Evolutionary conservation across 2,888 invertebrate species (phyloP), one percentile per base, ranked within the genome.

Genomic region (Teleogryllus oceanicus): DNA sequence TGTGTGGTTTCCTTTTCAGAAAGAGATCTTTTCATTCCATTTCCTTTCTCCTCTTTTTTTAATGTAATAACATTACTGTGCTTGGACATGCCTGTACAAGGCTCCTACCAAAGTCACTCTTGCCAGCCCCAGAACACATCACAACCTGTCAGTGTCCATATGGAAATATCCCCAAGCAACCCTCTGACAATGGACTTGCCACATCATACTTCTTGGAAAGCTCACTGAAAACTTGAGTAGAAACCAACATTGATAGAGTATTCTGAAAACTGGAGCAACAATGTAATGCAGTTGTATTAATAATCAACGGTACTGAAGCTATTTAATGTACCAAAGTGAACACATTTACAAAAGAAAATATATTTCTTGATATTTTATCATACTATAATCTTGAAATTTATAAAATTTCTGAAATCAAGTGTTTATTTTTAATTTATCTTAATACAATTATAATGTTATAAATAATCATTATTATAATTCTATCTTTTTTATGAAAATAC

Each of bases 31-130:
- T 37, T 37, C 37, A 37, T 37, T 37, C 37, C 37, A 37, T 37
- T 37, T 37, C 37, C 8, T 37, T 37, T 8, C 37, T 37, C 37
- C 37, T 24, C 0, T 24, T 37, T 37, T 37, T 37, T 62, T 62
- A 13, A 62, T 62, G 13, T 62, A 62, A n/a, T 62, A n/a, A 37
- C 37, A 62, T 62, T 62, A 62, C 62, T 62, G n/a, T n/a, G 62
- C 62, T 62, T 62, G 62, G 62, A 62, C 62, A 62, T 62, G 62
- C 62, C 62, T 62, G 62, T n/a, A 62, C 62, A 62, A 62, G 62
- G 62, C 62, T 62, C 62, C 62, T 62, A 62, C 62, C 62, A 62
- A 62, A 62, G n/a, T 62, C 62, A 62, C 62, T 62, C 62, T 62
- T 12, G 62, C 62, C 62, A 62, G 62, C 62, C 62, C 62, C 62